phyloP scores from a whole-genome alignment of 37 sponge, comb jelly and placozoan species.

The Eunapius fragilis region DNA sequence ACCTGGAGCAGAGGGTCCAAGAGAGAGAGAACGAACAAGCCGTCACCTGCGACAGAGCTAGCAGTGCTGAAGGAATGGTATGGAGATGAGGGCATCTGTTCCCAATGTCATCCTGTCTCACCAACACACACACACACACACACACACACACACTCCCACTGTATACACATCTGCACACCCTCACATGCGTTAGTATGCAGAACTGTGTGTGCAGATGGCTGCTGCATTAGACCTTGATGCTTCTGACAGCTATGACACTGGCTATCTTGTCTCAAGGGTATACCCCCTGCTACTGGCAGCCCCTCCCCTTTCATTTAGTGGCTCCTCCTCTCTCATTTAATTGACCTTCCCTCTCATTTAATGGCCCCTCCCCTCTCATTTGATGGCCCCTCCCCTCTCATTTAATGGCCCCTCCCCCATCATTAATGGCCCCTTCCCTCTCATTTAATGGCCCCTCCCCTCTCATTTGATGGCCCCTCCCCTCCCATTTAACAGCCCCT shows the following conservation, averaged over 20 bases:
- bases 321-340: too few species aligned
- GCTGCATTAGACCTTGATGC: constrained; percentile 13
- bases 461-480: background rate
- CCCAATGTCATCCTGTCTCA: background rate
- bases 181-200: constrained; percentile 40
- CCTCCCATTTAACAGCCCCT: background rate
- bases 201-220: constrained; percentile 48
- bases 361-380: background rate
- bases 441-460: background rate
- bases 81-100: background rate
- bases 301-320: background rate
- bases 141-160: background rate
- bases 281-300: background rate
- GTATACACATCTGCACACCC: background rate
- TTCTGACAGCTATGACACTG: constrained; percentile 34
- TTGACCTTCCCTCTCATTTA: too few species aligned
- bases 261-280: constrained; percentile 41
- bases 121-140: background rate
- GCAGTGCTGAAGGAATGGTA: constrained; percentile 31
- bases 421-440: too few species aligned
- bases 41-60: constrained; percentile 7
- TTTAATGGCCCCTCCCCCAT: too few species aligned
- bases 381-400: background rate
- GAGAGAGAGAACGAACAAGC: constrained; percentile 31
- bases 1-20: constrained; percentile 7